Evolutionary conservation across 2,113 vertebrate genomes (phyloP).

Genomic region (Anarrhichthys ocellatus): DNA sequence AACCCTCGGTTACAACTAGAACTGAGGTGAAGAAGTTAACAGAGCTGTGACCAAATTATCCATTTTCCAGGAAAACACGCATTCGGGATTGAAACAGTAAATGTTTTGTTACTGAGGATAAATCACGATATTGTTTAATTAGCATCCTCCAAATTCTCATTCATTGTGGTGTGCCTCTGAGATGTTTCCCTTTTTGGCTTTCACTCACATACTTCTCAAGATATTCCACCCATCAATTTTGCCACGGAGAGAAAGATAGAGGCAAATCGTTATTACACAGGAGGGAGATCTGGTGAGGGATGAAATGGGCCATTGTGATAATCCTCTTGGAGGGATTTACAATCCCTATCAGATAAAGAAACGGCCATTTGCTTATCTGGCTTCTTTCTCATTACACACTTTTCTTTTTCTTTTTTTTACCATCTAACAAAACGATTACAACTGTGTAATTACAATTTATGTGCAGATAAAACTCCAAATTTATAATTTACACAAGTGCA

Average conservation of each 20-base stretch:
- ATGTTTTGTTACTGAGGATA: conserved; percentile 71
- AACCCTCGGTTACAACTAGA: conserved; percentile 36
- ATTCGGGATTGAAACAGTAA: conserved; percentile 62
- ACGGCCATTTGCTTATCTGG: conserved; percentile 52
- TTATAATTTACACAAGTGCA: conserved; percentile 9
- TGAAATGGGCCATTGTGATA: conserved; percentile 66
- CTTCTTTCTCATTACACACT: conserved; percentile 10
- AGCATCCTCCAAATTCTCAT: conserved; percentile 69
- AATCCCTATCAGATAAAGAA: conserved; percentile 46
- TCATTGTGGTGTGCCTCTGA: conserved; percentile 70
- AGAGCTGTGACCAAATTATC: conserved; percentile 59
- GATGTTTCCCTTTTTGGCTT: conserved; percentile 67
- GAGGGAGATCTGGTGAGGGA: conserved; percentile 55
- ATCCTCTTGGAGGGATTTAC: conserved; percentile 54
- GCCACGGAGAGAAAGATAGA: conserved; percentile 50
- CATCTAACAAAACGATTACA: conserved; percentile 11
- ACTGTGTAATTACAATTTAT: conserved; percentile 24
- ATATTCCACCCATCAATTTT: conserved; percentile 72
- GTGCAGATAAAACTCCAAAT: conserved; percentile 33
- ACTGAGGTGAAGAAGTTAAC: conserved; percentile 42
- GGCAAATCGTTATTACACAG: conserved; percentile 64
- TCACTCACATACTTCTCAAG: conserved; percentile 69
- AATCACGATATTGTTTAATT: conserved; percentile 79
- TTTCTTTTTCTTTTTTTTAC: conserved; percentile 1
- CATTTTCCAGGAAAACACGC: conserved; percentile 70